Base-by-base conservation (phyloP, 1,140 invertebrate genomes). In the Helicoverpa zea region DNA sequence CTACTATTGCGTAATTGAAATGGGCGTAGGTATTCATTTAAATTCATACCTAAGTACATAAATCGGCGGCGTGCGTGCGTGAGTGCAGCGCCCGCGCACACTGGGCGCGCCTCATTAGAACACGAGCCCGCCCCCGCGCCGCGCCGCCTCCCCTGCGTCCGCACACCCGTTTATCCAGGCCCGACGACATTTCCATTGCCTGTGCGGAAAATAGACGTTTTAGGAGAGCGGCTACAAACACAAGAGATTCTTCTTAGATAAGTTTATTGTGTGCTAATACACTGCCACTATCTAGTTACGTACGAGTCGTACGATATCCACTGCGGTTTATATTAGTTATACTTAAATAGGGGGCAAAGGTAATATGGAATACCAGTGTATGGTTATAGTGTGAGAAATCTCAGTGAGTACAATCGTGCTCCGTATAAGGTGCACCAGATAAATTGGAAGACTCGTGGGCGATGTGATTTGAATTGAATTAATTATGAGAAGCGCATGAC, bases 381-480 rank as follows among this genome's bases (percentile, higher is more conserved):
- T 64, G 23, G 30, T 23, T 73, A 54, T 64, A 72, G 74, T 81
- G 75, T 81, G 61, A 81, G 68, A 84, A 84, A 83, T 58, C 75
- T 81, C 79, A 78, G 64, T 77, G 83, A 83, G 81, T 79, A 88
- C 84, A 87, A 86, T 88, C 88, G 81, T 84, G 83, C 84, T 75
- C 88, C 90, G 74, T 89, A 91, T 82, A 89, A 88, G 90, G 87
- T 85, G 81, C 84, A 88, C 86, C 83, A 87, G 86, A 89, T 90
- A 90, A 91, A 94, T 90, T 89, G 89, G 88, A 90, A 87, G 85
- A 83, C 83, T 90, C 86, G 92, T 92, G 89, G 92, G 92, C 91
- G 91, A 91, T 91, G 90, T 92, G 93, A 94, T 94, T 94, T 95
- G 92, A 95, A 94, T 94, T 93, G 91, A 93, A 94, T 94, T 92